Evolutionary conservation across 2,888 invertebrate genomes (phyloP).

Genomic region (Leptodirus hochenwartii): DNA sequence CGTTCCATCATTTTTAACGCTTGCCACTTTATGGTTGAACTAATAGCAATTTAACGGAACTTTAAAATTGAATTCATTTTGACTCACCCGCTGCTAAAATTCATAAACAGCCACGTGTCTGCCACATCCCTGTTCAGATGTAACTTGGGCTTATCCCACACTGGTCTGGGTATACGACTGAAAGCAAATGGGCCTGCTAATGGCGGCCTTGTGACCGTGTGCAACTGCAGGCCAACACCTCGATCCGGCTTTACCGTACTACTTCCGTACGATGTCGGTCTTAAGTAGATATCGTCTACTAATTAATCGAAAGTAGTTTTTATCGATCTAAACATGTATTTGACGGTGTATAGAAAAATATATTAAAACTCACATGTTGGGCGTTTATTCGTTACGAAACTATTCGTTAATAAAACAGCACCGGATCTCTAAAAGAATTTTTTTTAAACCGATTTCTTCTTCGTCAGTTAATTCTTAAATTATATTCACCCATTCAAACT

Average conservation of each 20-base stretch:
- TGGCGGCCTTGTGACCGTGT: constrained; percentile 54
- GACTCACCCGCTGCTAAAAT: constrained; percentile 58
- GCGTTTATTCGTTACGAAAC: constrained; percentile 38
- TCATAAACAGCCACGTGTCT: constrained; percentile 70
- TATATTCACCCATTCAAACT: too few species aligned
- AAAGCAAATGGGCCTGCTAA: constrained; percentile 81
- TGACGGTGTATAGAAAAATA: too few species aligned
- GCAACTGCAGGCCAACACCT: constrained; percentile 27
- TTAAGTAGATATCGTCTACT: constrained; percentile 27
- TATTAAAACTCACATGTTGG: constrained; percentile 40
- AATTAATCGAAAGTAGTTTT: constrained; percentile 4
- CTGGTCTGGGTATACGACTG: constrained; percentile 66
- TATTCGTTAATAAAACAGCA: constrained; percentile 57
- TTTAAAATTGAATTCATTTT: constrained; percentile 10
- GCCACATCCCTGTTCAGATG: constrained; percentile 55
- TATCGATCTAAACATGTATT: background rate
- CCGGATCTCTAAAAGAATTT: constrained; percentile 49
- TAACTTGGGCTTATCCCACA: constrained; percentile 60
- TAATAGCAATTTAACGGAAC: too few species aligned
- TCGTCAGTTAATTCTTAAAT: too few species aligned
- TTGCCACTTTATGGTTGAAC: constrained; percentile 2
- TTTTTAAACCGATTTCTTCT: constrained; percentile 4
- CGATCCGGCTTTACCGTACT: constrained; percentile 27
- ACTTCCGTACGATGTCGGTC: constrained; percentile 25
- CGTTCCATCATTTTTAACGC: too few species aligned